Conservation (phyloP, 2,888 invertebrate genomes). For the Poecilobothrus nobilitatus region DNA sequence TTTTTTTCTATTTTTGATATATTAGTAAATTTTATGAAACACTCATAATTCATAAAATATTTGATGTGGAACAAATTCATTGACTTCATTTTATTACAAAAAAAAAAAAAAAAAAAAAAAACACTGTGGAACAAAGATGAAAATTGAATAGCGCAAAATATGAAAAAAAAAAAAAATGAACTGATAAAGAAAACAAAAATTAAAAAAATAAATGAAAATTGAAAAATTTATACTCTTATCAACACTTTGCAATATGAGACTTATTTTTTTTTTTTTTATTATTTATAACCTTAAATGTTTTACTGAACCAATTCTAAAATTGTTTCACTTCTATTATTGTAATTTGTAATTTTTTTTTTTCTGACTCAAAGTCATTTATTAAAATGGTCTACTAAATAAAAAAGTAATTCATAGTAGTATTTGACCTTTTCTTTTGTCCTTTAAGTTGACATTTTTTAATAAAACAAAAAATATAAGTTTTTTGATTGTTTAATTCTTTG, state of each 20-base stretch:
- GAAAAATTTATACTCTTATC: background rate
- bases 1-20: background rate
- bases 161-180: background rate
- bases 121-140: background rate
- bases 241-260: slow-evolving; percentile 3
- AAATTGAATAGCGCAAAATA: background rate
- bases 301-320: too few species aligned
- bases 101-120: background rate
- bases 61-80: slow-evolving; percentile 1
- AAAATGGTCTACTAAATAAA: too few species aligned
- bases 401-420: too few species aligned
- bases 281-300: too few species aligned
- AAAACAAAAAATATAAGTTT: too few species aligned
- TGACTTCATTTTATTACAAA: background rate
- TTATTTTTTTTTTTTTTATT: background rate
- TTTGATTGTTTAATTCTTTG: too few species aligned
- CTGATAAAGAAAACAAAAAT: background rate
- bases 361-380: too few species aligned
- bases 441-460: too few species aligned
- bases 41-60: background rate
- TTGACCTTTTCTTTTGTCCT: too few species aligned
- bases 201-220: background rate
- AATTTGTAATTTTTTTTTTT: too few species aligned
- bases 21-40: background rate
- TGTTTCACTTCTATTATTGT: too few species aligned